phyloP scores from a whole-genome alignment of 2,113 vertebrate genomes.

The Sinosuthora webbiana region DNA sequence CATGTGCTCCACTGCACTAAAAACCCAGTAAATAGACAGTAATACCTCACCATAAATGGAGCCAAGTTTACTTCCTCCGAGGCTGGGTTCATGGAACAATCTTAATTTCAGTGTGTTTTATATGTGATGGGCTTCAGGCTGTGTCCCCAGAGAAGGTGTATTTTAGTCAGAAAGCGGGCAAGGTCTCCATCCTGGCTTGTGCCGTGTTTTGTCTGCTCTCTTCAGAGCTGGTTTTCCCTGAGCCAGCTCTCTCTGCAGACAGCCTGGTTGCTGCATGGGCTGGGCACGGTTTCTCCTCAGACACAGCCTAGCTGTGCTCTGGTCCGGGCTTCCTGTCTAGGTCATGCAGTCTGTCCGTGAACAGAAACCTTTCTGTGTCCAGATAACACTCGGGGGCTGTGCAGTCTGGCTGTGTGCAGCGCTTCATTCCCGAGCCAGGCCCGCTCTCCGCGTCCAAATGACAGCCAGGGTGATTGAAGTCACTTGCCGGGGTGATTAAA shows the following conservation, averaged over 20 bases:
- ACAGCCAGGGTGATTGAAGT: slow-evolving; percentile 29
- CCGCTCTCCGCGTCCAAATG: background rate
- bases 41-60: background rate
- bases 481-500: slow-evolving; percentile 23
- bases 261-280: background rate
- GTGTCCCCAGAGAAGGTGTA: background rate
- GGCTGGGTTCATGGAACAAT: background rate
- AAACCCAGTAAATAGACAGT: background rate
- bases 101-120: background rate
- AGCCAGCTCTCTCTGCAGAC: background rate
- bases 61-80: background rate
- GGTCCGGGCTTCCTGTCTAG: slow-evolving; percentile 37
- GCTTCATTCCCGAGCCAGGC: background rate
- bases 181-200: background rate
- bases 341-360: background rate
- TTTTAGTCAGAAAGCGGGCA: background rate
- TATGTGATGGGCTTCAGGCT: background rate
- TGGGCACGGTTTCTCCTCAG: background rate
- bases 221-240: background rate
- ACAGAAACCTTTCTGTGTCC: slow-evolving; percentile 32
- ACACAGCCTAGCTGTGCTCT: background rate
- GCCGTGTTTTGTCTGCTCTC: background rate
- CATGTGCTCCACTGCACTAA: background rate
- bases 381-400: background rate
- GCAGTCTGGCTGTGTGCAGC: background rate